These are phyloP conservation scores for Dolichallabes microphthalmus DNA, from an alignment of 2,113 vertebrate genomes.

Conservation along the genomic window DNA sequence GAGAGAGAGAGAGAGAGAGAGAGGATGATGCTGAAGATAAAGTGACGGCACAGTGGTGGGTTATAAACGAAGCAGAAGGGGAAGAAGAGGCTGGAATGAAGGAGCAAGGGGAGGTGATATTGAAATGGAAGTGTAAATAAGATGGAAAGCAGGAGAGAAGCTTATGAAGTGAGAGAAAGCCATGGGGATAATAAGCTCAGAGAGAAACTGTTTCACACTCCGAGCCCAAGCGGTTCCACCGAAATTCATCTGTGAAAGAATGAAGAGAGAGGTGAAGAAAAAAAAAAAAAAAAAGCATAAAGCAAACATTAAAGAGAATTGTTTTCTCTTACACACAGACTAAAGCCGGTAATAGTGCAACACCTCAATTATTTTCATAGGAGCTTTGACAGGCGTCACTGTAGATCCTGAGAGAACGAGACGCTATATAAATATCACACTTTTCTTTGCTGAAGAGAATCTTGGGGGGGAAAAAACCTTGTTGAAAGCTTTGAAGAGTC, in stretches of 20 bases:
- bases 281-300: neutral
- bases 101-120: neutral
- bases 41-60: neutral
- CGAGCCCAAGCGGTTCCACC: neutral
- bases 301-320: conserved; percentile 5
- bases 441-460: neutral
- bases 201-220: conserved; percentile 11
- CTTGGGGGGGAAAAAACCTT: too few species aligned
- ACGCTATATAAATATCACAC: neutral
- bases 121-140: conserved; percentile 16
- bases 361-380: neutral
- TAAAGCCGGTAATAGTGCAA: neutral
- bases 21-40: neutral
- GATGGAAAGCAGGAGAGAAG: conserved; percentile 46
- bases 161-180: conserved; percentile 2
- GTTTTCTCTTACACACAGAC: neutral
- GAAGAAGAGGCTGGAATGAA: neutral
- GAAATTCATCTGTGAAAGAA: conserved; percentile 6
- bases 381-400: conserved; percentile 1
- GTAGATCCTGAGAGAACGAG: neutral
- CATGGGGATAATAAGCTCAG: neutral
- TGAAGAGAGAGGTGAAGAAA: neutral
- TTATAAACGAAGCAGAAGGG: neutral
- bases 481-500: neutral
- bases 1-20: conserved; percentile 13